Conservation (phyloP, 2,113 vertebrate species). For the Aphyosemion australe region DNA sequence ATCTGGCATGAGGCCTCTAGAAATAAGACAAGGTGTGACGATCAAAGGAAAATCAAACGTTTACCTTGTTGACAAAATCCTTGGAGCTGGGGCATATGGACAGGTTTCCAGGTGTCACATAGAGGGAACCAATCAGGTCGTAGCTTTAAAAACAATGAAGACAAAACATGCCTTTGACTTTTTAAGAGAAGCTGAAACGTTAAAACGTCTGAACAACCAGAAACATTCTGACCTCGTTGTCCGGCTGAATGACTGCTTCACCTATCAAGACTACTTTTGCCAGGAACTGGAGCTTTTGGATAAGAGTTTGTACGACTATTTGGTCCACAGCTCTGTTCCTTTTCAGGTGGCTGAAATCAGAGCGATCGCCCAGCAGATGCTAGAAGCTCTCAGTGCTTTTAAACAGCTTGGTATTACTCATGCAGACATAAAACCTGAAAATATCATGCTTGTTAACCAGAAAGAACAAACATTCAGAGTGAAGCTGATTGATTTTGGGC, state of each 20-base stretch:
- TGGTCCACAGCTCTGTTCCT: background rate
- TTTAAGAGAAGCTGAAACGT: background rate
- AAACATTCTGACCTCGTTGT: background rate
- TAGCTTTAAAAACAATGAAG: background rate
- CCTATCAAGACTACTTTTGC: background rate
- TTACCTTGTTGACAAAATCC: background rate
- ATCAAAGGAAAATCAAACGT: background rate
- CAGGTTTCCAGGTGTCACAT: background rate
- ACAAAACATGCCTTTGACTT: no score
- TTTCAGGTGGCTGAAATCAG: background rate
- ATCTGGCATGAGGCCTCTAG: no score
- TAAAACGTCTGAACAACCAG: background rate
- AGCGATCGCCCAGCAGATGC: background rate
- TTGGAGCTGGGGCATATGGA: background rate
- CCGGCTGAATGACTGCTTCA: background rate
- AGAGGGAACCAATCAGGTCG: background rate
- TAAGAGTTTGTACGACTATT: background rate
- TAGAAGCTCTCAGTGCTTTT: background rate
- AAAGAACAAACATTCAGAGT: background rate
- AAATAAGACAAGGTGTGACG: no score
- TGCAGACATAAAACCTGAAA: background rate
- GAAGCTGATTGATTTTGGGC: background rate
- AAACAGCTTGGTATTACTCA: background rate
- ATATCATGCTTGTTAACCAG: background rate
- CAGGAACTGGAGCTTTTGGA: background rate